Percentiles rank a stretch among this genome's conserved stretches.
These are phyloP conservation scores for Machimus rusticus DNA, from an alignment of 2,888 invertebrate species.

Conservation along the genomic window DNA sequence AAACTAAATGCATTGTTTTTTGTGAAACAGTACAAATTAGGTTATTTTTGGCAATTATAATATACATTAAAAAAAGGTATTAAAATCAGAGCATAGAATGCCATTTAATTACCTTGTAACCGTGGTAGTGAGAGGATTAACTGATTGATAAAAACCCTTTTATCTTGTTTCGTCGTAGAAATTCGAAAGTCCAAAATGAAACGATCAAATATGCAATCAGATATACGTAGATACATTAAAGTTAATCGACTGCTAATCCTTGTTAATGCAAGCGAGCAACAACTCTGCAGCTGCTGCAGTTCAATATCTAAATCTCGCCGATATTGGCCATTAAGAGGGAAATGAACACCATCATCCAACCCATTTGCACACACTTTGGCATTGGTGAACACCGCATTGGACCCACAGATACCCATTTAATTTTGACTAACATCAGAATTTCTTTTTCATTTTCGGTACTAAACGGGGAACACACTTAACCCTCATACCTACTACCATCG, in stretches of 20 bases:
- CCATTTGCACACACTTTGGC: not conserved
- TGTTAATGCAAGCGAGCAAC: not conserved
- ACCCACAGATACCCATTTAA: not conserved
- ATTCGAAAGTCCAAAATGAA: not conserved
- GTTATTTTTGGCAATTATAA: too few species aligned
- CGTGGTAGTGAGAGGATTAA: too few species aligned
- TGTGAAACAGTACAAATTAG: too few species aligned
- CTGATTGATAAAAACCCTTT: not conserved
- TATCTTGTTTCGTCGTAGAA: not conserved
- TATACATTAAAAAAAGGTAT: too few species aligned
- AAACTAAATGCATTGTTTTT: too few species aligned
- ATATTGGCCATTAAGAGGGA: not conserved
- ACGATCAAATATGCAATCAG: not conserved
- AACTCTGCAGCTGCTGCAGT: not conserved
- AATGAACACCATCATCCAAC: not conserved
- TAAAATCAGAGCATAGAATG: too few species aligned
- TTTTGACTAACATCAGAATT: not conserved
- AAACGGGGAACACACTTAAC: not conserved
- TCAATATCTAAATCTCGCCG: not conserved
- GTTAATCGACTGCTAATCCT: not conserved
- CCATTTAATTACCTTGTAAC: too few species aligned
- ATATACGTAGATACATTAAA: not conserved
- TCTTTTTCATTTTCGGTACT: constrained; percentile 10
- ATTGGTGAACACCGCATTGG: not conserved
- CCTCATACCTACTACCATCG: not conserved